phyloP scores from a whole-genome alignment of 2,113 vertebrate genomes.

The Labrus mixtus region DNA sequence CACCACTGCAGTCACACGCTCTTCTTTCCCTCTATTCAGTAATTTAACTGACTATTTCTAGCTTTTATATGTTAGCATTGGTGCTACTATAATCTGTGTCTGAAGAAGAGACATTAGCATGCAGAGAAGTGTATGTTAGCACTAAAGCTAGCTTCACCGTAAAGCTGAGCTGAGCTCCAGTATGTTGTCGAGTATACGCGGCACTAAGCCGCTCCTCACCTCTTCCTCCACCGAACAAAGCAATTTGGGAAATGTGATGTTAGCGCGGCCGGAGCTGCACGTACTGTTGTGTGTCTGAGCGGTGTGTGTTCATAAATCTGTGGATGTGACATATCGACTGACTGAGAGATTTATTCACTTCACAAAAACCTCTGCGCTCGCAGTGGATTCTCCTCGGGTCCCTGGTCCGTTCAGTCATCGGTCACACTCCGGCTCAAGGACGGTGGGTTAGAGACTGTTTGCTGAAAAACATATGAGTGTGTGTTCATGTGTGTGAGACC shows the following conservation, averaged over 20 bases:
- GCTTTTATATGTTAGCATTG: too few relatives aligned
- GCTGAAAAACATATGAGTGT: not conserved
- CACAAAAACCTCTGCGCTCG: constrained; percentile 31
- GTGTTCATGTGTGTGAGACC: not conserved
- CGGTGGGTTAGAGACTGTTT: constrained; percentile 15
- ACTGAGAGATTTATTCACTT: constrained; percentile 60
- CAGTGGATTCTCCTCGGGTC: constrained; percentile 54
- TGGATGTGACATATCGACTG: constrained; percentile 49
- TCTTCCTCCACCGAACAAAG: constrained; percentile 51
- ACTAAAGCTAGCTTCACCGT: not conserved
- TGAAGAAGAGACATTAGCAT: not conserved
- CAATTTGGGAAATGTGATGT: constrained; percentile 50
- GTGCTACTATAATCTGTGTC: too few relatives aligned
- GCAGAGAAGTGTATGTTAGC: not conserved
- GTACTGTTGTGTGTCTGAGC: constrained; percentile 20
- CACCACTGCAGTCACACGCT: too few relatives aligned
- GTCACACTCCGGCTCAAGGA: constrained; percentile 53
- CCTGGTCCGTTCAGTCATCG: constrained; percentile 45
- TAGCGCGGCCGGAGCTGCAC: constrained; percentile 12
- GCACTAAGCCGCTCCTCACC: constrained; percentile 46
- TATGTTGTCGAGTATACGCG: constrained; percentile 22
- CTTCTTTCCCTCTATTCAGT: too few relatives aligned
- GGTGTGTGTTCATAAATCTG: constrained; percentile 30
- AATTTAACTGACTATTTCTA: too few relatives aligned
- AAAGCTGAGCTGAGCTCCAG: constrained; percentile 13